Conservation (phyloP, 1,140 invertebrate genomes). For the Trichonephila clavata region DNA sequence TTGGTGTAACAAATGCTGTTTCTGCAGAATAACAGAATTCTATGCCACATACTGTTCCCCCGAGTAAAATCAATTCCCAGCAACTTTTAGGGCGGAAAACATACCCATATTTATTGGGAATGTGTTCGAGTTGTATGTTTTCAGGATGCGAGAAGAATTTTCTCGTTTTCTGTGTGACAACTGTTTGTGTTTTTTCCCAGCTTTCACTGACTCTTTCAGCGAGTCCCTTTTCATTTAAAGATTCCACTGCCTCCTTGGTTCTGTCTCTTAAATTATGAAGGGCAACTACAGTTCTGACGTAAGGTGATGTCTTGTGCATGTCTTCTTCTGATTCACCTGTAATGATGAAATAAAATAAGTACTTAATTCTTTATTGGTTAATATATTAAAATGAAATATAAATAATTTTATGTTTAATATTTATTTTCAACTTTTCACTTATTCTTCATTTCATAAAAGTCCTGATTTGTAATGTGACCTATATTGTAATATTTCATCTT, state of each 20-base stretch:
- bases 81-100: conserved; percentile 87
- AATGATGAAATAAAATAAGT: background rate
- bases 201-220: conserved; percentile 47
- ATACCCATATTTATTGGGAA: conserved; percentile 65
- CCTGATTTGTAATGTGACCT: no score
- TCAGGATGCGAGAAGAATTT: conserved; percentile 59
- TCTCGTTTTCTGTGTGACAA: background rate
- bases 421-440: no score
- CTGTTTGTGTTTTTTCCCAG: conserved; percentile 49
- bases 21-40: conserved; percentile 98
- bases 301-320: conserved; percentile 67
- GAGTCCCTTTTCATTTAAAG: conserved; percentile 50
- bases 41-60: conserved; percentile 97
- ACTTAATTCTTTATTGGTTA: background rate
- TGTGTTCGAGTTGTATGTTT: background rate
- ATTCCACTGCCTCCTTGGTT: conserved; percentile 47
- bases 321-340: conserved; percentile 16
- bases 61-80: conserved; percentile 91
- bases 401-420: no score
- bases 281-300: conserved; percentile 59
- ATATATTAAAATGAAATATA: no score
- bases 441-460: no score
- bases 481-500: no score
- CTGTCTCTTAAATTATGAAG: conserved; percentile 56
- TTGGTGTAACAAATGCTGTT: conserved; percentile 97